These are phyloP conservation scores for Myzus persicae DNA, from an alignment of 1,140 invertebrate genomes.

Conservation along the genomic window DNA sequence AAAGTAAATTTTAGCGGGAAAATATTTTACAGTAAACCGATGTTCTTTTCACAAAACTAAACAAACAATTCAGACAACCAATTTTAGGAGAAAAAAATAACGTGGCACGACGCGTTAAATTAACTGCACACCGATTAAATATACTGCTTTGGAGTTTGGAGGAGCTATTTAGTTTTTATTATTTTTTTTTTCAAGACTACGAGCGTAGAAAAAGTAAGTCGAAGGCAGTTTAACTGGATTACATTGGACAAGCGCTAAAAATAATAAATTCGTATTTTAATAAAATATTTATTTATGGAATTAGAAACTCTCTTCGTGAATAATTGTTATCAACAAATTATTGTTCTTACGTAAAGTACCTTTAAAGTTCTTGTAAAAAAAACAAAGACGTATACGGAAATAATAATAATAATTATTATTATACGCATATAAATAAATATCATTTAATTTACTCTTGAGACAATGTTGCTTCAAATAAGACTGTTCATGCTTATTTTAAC, in stretches of 20 bases:
- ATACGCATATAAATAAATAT: background rate
- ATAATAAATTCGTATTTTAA: background rate
- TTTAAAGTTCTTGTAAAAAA: background rate
- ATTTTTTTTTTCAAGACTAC: background rate
- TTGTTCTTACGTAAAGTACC: background rate
- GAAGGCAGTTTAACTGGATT: background rate
- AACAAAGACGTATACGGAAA: background rate
- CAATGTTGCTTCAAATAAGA: background rate
- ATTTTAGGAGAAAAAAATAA: background rate
- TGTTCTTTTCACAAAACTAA: background rate
- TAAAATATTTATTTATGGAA: conserved; percentile 6
- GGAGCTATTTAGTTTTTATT: background rate
- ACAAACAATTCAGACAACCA: background rate
- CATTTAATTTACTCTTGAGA: background rate
- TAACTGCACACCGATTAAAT: background rate
- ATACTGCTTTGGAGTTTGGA: background rate
- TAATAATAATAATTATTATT: too few relatives aligned
- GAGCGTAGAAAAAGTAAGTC: background rate
- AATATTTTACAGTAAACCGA: background rate
- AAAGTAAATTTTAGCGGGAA: background rate
- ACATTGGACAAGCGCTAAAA: background rate
- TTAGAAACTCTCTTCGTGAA: background rate
- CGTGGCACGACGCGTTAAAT: background rate
- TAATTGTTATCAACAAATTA: background rate
- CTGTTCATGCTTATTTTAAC: background rate